These are phyloP conservation scores for Pocillopora meandrina DNA, from an alignment of 92 coral and sea anemone genomes.

Conservation along the genomic window DNA sequence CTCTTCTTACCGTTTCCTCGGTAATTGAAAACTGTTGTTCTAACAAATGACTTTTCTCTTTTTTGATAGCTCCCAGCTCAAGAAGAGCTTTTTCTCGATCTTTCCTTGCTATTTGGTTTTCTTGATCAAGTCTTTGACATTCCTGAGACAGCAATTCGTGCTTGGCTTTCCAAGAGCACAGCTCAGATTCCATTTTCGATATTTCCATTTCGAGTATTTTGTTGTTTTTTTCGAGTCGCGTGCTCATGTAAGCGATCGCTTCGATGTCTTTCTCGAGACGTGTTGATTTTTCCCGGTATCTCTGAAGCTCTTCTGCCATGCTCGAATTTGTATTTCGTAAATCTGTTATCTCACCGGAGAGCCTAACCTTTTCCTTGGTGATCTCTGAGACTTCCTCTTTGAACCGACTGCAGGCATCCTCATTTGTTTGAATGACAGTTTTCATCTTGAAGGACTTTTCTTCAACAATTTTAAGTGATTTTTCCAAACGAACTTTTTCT, in stretches of 20 bases:
- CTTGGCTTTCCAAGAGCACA: conserved; percentile 57
- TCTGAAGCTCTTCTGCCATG: conserved; percentile 61
- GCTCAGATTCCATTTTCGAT: conserved; percentile 66
- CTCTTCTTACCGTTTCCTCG: conserved; percentile 44
- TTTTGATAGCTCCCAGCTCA: conserved; percentile 43
- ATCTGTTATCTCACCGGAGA: conserved; percentile 49
- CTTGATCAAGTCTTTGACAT: conserved; percentile 37
- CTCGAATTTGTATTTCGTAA: conserved; percentile 35
- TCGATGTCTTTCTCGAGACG: conserved; percentile 73
- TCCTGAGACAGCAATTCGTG: conserved; percentile 17
- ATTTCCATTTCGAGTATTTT: conserved; percentile 53
- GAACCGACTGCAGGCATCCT: conserved; percentile 56
- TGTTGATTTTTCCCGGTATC: conserved; percentile 54
- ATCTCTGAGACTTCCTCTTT: conserved; percentile 52
- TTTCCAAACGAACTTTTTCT: conserved; percentile 63
- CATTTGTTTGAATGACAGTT: conserved; percentile 47
- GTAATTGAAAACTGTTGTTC: conserved; percentile 47
- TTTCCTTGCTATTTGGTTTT: conserved; percentile 25
- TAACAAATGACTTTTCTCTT: conserved; percentile 37
- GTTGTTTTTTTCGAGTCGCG: conserved; percentile 67
- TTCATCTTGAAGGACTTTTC: conserved; percentile 49
- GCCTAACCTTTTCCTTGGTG: conserved; percentile 49
- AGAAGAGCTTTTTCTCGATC: conserved; percentile 41
- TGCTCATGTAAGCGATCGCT: conserved; percentile 57
- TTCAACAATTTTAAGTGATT: conserved; percentile 55